phyloP scores from a whole-genome alignment of 2,888 invertebrate genomes.

The Frankliniella fusca region DNA sequence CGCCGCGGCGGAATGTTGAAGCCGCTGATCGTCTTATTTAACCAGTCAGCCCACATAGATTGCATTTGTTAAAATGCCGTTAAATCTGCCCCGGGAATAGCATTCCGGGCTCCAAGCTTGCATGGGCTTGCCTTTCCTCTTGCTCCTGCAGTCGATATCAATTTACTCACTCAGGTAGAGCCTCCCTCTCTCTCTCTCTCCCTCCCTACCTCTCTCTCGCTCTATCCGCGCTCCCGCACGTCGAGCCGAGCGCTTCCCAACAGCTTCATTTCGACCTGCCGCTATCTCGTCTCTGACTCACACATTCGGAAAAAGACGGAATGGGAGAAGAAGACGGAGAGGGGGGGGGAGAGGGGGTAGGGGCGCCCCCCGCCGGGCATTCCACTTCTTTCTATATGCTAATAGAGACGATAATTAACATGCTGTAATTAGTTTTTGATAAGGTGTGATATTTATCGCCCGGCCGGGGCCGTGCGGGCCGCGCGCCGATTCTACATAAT shows the following conservation, averaged over 20 bases:
- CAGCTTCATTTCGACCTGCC: background rate
- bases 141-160: too few species aligned
- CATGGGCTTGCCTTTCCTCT: too few species aligned
- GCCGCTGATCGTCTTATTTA: too few species aligned
- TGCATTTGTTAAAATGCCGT: too few species aligned
- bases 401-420: constrained; percentile 26
- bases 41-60: too few species aligned
- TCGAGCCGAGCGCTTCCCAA: background rate
- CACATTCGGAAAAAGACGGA: background rate
- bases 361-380: background rate
- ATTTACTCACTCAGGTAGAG: too few species aligned
- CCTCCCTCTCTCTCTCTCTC: background rate
- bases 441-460: constrained; percentile 26
- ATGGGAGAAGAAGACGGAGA: background rate
- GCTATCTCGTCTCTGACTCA: background rate
- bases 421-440: constrained; percentile 26
- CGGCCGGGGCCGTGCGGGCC: background rate
- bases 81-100: too few species aligned
- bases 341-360: background rate
- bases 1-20: too few species aligned
- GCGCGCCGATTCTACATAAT: constrained; percentile 2
- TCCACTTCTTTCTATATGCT: constrained; percentile 21
- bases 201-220: background rate
- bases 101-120: too few species aligned
- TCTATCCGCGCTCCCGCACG: background rate